Evolutionary conservation across 2,888 invertebrate genomes (phyloP), one percentile per base, ranked within the genome.

Genomic region (Polyommatus icarus): DNA sequence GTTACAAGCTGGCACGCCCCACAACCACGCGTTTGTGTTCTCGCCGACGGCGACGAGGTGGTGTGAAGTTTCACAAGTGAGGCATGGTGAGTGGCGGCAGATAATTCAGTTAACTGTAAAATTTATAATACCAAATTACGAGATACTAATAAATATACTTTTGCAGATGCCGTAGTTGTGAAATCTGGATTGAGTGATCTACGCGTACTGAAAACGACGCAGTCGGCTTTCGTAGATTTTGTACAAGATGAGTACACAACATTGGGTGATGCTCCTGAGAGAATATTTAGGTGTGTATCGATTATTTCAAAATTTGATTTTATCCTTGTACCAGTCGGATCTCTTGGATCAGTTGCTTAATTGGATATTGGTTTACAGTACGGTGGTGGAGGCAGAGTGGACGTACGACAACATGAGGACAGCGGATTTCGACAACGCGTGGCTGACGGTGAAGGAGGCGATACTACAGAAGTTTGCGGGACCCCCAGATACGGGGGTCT

Each of bases 141-240:
- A 24, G 67, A 15, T 40, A 24, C 15, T 75, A 24, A 12, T 75
- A 29, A 46, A 50, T 76, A 78, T 76, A 76, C 76, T 76, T 78
- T 78, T 76, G 83, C 87, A 94, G 94, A 94, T 84, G 93, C 93
- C 78, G 93, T 96, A 10, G 90, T 91, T 78, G 95, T 97, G 72
- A 95, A 95, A 77, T 96, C 96, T 10, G 97, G 97, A 10, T 89
- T 97, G 77, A 96, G 95, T 82, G 96, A 95, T 32, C 91, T 97
- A 32, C 94, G 97, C 67, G 96, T 97, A 0, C 88, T 97, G 80
- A 97, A 97, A 89, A 97, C 97, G 0, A 97, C 97, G 0, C 96
- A 97, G 86, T 97, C 97, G 0, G 95, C 97, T 0, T 97, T 97
- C 85, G 96, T 95, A 3, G 96, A 97, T 87, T 97, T 97, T 85